These are phyloP conservation scores for Chiroxiphia lanceolata DNA, from an alignment of 2,797 vertebrate species.

Conservation along the genomic window DNA sequence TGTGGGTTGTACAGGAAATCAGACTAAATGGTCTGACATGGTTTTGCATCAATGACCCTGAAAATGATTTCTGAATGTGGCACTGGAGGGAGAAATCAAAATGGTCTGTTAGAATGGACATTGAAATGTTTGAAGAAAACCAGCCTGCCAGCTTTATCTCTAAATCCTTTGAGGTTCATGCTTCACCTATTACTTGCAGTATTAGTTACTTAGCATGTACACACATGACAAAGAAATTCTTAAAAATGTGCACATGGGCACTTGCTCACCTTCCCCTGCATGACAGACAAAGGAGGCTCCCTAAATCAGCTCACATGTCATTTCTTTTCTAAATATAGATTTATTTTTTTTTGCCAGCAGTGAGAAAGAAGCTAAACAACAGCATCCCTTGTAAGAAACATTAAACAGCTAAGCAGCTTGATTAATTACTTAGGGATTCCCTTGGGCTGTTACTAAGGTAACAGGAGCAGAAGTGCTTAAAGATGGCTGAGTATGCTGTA, in stretches of 20 bases:
- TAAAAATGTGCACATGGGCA: background rate
- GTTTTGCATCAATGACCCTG: background rate
- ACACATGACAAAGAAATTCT: background rate
- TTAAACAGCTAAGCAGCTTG: slow-evolving; percentile 9
- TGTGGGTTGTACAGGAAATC: background rate
- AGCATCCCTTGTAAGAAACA: background rate
- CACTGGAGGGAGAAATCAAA: background rate
- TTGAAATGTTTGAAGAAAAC: background rate
- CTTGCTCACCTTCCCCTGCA: background rate
- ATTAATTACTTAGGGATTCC: slow-evolving; percentile 57
- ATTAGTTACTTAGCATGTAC: background rate
- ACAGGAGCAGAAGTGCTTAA: slow-evolving; percentile 7
- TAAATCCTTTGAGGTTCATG: background rate
- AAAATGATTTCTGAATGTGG: background rate
- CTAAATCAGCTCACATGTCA: background rate
- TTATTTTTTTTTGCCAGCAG: background rate
- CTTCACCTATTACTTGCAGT: background rate
- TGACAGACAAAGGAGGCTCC: background rate
- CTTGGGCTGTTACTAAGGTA: slow-evolving; percentile 51
- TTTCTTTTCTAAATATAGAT: background rate
- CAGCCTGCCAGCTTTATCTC: background rate
- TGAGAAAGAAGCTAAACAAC: slow-evolving; percentile 3
- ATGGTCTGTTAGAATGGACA: background rate
- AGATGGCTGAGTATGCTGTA: background rate
- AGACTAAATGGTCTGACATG: background rate